Base-by-base conservation (phyloP, 2,888 invertebrate genomes). In the Phortica magna region DNA sequence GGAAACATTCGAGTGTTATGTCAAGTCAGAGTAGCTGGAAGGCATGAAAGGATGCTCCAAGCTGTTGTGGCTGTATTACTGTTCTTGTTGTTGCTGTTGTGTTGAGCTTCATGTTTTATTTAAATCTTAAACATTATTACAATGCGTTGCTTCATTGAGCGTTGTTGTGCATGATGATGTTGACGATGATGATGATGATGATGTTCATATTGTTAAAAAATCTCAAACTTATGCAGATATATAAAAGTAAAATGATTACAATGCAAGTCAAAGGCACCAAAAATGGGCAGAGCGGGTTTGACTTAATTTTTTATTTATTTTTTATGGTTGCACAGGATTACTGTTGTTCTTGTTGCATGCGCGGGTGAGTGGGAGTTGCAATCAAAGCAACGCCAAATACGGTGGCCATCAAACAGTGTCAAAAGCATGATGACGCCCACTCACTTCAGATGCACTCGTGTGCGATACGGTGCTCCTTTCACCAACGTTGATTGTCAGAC, bases 71-170 rank as follows among this genome's bases (percentile, higher is more conserved):
- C n/a, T 76, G 42, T 61, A 73, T 19, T 57, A 57, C 76, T 78
- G 79, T 78, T 77, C 80, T 83, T 83, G 79, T 75, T 74, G 70
- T 70, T 74, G 53, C 19, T 61, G 64, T 64, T 42, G 19, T 53
- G n/a, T 43, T 42, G 75, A n/a, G 73, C 67, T 77, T 84, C 84
- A 84, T 83, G 82, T 84, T 84, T 83, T 84, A 84, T 84, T 84
- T 83, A 84, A 84, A 79, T 80, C 78, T 77, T 82, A 43, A 80
- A 78, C 78, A 81, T 84, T 78, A 80, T 81, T 81, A 79, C 81
- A 84, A 83, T 84, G 82, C 81, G 79, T 41, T 22, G n/a, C 22
- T 22, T 61, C 61, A 61, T 22, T 61, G 61, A 61, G 61, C 61
- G 22, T 55, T 55, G n/a, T n/a, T 57, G 57, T 57, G 57, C 59